phyloP scores from a whole-genome alignment of 2,888 invertebrate genomes.

The Ectemnius lituratus region DNA sequence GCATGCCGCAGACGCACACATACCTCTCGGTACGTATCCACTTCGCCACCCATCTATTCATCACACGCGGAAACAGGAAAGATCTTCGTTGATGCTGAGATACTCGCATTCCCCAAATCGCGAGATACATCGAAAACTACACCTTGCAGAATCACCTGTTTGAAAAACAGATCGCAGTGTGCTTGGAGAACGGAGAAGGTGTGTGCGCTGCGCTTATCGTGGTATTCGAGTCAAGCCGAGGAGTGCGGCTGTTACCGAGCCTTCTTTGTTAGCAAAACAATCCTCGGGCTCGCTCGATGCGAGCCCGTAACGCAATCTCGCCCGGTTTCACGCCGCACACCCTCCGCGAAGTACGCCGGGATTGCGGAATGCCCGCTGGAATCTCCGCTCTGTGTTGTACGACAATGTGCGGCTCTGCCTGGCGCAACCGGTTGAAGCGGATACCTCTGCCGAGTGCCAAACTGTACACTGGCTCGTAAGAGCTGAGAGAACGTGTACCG shows the following conservation, averaged over 20 bases:
- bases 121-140: no score
- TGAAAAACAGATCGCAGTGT: background rate
- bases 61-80: no score
- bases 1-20: conserved; percentile 6
- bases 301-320: conserved; percentile 5
- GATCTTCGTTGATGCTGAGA: no score
- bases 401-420: no score
- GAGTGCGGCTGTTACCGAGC: conserved; percentile 4
- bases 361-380: no score
- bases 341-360: background rate
- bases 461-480: conserved; percentile 15
- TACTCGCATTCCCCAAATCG: no score
- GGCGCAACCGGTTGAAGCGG: no score
- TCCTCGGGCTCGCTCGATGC: background rate
- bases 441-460: background rate
- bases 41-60: background rate
- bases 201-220: background rate
- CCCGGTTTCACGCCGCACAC: conserved; percentile 2
- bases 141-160: background rate
- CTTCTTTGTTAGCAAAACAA: conserved; percentile 7
- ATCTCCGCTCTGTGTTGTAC: no score
- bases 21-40: background rate
- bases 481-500: conserved; percentile 36
- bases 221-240: background rate
- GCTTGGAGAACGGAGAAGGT: background rate